Evolutionary conservation across 2,888 invertebrate species (phyloP), one percentile per base, ranked within the genome.

Genomic region (Drosophila stalkeri): DNA sequence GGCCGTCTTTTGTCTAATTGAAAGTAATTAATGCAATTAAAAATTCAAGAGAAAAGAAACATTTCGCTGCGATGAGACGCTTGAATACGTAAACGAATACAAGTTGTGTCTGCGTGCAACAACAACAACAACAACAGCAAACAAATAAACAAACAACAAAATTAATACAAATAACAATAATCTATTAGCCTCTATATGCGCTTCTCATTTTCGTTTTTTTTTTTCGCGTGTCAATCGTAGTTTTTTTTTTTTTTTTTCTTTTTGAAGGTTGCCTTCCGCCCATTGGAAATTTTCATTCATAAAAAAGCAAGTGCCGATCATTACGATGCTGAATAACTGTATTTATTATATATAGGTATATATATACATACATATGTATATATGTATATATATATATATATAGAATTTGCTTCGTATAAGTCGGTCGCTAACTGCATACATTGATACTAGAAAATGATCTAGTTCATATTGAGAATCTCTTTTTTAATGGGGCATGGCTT

Each of bases 11-110:
- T 55, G 60, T 65, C 72, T 89, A 89, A 90, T 90, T 88, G 90
- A 81, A 78, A 75, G 67, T 74, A 90, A 88, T 88, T 88, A 88
- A 81, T 75, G 77, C 86, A 90, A 88, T 90, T 90, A 81, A 79
- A 77, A 72, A 62, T 12, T 41, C n/a, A 33, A 54, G 33, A 6
- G 18, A 51, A 20, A 41, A 11, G 20, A 27, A 16, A 33, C 23
- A 7, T 64, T 41, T 55, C 27, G 47, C 47, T 71, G 59, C 80
- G 86, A 86, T 77, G 61, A 62, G 65, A 16, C 27, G 49, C 8
- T 23, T 14, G 20, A 14, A 23, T 7, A 14, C 7, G 14, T 5
- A 46, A n/a, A 11, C 41, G 41, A 43, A 18, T 43, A 46, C 33
- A 18, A 54, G 27, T 44, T 52, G 27, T 51, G 52, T 71, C 39